Conservation (phyloP, 2,797 vertebrate species). For the Enteromius anoplus region DNA sequence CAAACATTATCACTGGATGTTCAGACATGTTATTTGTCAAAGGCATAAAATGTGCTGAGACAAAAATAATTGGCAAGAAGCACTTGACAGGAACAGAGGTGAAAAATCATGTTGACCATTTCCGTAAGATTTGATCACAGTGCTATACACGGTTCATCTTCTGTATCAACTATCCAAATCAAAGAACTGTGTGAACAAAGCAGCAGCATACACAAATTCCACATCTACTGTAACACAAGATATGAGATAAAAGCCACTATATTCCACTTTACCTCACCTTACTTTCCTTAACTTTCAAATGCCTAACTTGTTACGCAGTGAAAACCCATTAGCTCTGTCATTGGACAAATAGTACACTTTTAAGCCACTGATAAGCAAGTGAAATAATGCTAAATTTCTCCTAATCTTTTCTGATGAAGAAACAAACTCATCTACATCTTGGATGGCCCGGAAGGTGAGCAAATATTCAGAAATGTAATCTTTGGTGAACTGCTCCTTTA, state of each 20-base stretch:
- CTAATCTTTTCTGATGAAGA: not conserved
- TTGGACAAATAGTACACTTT: not conserved
- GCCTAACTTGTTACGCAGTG: too few species aligned
- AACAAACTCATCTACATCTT: not conserved
- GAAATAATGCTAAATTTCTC: not conserved
- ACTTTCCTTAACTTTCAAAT: not conserved
- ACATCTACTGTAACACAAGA: not conserved
- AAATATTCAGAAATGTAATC: not conserved
- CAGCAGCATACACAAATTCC: conserved; percentile 9
- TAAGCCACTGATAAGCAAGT: not conserved
- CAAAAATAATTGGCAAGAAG: not conserved
- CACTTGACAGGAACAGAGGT: not conserved
- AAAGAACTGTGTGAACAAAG: not conserved
- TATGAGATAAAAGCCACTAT: not conserved
- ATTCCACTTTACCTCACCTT: not conserved
- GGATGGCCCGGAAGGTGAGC: not conserved
- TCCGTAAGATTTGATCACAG: conserved; percentile 1
- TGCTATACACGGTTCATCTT: conserved; percentile 5
- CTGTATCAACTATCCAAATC: not conserved
- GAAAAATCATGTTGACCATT: not conserved
- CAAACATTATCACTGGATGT: not conserved
- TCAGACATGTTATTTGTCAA: conserved; percentile 2
- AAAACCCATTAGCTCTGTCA: not conserved
- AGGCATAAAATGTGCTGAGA: not conserved
- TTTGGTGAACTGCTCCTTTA: not conserved